Percentiles rank a stretch among this genome's conserved stretches.
Evolutionary conservation across 2,797 vertebrate species (phyloP).

Genomic region (Pseudochirops cupreus): DNA sequence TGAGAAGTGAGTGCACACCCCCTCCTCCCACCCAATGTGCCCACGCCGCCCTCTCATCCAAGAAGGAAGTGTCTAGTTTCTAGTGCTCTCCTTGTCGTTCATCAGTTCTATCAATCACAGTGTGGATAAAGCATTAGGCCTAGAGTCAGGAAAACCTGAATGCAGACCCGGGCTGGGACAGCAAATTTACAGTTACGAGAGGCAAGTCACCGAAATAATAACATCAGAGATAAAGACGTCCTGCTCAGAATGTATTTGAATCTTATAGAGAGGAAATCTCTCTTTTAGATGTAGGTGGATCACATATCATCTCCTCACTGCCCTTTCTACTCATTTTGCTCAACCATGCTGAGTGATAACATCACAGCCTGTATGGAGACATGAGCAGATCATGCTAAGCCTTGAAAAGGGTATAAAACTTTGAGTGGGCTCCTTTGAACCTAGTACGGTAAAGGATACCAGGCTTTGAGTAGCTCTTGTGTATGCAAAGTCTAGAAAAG

Average conservation of each 20-base stretch:
- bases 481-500: neutral
- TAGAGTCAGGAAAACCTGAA: neutral
- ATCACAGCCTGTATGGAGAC: neutral
- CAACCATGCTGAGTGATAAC: neutral
- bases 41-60: constrained; percentile 25
- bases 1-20: neutral
- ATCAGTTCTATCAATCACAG: too few species aligned
- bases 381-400: neutral
- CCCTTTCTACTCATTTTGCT: neutral
- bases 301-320: neutral
- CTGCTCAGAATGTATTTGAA: neutral
- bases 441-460: neutral
- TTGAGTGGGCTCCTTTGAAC: neutral
- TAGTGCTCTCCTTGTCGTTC: constrained; percentile 16
- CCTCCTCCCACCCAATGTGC: constrained; percentile 20
- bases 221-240: too few species aligned
- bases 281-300: neutral
- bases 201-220: neutral
- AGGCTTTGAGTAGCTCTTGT: neutral
- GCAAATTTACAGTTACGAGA: neutral
- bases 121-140: too few species aligned
- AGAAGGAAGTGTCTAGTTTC: constrained; percentile 60
- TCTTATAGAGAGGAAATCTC: neutral
- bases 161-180: neutral
- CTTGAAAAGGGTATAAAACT: neutral